Evolutionary conservation across 2,113 vertebrate species (phyloP).

Genomic region (Potamarius usumacintae): DNA sequence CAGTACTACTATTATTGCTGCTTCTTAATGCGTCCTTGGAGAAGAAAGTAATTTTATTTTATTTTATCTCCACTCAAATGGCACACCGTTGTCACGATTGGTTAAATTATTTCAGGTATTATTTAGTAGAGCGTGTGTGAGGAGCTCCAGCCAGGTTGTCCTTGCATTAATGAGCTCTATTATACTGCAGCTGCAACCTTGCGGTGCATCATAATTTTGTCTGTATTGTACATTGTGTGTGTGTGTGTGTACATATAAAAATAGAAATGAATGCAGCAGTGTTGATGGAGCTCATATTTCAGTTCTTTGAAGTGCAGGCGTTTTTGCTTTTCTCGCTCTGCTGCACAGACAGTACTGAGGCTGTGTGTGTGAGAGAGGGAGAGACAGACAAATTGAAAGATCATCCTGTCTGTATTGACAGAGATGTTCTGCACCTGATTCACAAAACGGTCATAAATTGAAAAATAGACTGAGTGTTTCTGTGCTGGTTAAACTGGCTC

Average conservation of each 20-base stretch:
- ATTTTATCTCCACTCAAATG: background rate
- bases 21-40: background rate
- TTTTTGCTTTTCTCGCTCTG: background rate
- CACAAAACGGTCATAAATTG: background rate
- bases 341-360: background rate
- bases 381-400: background rate
- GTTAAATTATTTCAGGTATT: background rate
- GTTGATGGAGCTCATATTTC: constrained; percentile 21
- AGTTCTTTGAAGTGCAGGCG: constrained; percentile 11
- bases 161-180: constrained; percentile 8
- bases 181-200: background rate
- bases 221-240: background rate
- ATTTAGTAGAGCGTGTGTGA: background rate
- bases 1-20: background rate
- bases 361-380: background rate
- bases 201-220: background rate
- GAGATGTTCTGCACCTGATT: background rate
- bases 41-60: background rate
- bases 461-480: background rate
- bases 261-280: background rate
- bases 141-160: background rate
- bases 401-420: background rate
- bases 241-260: background rate
- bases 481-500: background rate
- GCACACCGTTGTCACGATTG: background rate